These are phyloP conservation scores for Pseudocheirus occidentalis DNA, from an alignment of 2,797 vertebrate genomes.

Conservation along the genomic window DNA sequence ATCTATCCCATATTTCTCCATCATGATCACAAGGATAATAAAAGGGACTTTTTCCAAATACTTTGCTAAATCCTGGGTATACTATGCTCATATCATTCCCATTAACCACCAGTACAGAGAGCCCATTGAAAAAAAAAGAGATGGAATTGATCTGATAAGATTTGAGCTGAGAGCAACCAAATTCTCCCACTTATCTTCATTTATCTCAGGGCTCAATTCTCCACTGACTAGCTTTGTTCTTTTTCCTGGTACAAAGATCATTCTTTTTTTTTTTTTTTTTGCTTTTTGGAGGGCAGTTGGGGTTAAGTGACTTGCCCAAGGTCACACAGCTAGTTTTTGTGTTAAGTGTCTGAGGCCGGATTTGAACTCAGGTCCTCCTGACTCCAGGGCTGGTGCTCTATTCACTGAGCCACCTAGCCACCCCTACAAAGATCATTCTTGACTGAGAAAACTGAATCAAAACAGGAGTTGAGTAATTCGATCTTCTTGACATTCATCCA, in stretches of 20 bases:
- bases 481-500: background rate
- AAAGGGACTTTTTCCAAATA: background rate
- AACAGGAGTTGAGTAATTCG: background rate
- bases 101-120: background rate
- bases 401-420: too few relatives aligned
- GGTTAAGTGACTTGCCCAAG: too few relatives aligned
- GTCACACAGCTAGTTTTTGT: too few relatives aligned
- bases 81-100: background rate
- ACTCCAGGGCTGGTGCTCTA: too few relatives aligned
- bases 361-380: too few relatives aligned
- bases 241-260: background rate
- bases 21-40: background rate
- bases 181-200: background rate
- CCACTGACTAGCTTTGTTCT: background rate
- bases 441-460: background rate
- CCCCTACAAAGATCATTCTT: background rate
- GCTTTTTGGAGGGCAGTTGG: too few relatives aligned
- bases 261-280: background rate
- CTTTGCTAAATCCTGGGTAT: background rate
- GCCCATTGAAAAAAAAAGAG: background rate
- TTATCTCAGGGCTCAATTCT: background rate
- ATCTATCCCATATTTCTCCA: background rate
- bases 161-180: background rate
- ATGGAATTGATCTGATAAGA: background rate
- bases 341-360: too few relatives aligned